Evolutionary conservation across 30 jellyfish, hydroid and myxozoan species (phyloP).

Genomic region (Phacellophora camtschatica): DNA sequence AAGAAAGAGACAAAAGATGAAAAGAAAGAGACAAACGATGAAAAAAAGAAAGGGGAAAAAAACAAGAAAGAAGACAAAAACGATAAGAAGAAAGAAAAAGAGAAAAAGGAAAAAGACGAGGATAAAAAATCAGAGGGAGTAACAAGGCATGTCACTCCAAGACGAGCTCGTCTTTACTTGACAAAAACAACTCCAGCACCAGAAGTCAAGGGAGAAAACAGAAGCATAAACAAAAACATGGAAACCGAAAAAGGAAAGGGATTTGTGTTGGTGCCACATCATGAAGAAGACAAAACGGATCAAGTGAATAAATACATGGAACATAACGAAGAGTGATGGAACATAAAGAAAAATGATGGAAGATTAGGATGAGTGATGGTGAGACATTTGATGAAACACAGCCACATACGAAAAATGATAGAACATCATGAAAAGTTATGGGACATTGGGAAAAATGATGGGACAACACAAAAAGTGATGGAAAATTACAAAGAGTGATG

Average conservation of each 20-base stretch:
- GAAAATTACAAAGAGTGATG: no score
- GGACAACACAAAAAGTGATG: no score
- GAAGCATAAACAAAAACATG: not conserved
- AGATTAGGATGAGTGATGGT: not conserved
- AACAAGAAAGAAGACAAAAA: not conserved
- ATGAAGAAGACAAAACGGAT: conserved; percentile 45
- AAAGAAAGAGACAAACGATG: not conserved
- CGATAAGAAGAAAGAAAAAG: conserved; percentile 25
- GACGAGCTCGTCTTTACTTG: not conserved
- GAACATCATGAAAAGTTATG: no score
- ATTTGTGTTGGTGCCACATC: conserved; percentile 57
- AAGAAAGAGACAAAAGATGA: not conserved
- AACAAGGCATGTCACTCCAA: conserved; percentile 46
- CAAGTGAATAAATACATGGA: conserved; percentile 5
- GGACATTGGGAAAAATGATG: no score
- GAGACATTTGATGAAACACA: no score
- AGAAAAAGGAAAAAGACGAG: conserved; percentile 1
- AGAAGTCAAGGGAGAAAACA: no score
- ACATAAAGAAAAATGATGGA: not conserved
- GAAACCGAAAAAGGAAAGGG: conserved; percentile 12
- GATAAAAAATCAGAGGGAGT: conserved; percentile 5
- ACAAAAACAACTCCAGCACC: not conserved
- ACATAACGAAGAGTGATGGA: not conserved
- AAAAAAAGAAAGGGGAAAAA: conserved; percentile 9
- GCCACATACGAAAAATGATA: no score